Base-by-base conservation (phyloP, 2,797 vertebrate species). In the Tadarida brasiliensis region DNA sequence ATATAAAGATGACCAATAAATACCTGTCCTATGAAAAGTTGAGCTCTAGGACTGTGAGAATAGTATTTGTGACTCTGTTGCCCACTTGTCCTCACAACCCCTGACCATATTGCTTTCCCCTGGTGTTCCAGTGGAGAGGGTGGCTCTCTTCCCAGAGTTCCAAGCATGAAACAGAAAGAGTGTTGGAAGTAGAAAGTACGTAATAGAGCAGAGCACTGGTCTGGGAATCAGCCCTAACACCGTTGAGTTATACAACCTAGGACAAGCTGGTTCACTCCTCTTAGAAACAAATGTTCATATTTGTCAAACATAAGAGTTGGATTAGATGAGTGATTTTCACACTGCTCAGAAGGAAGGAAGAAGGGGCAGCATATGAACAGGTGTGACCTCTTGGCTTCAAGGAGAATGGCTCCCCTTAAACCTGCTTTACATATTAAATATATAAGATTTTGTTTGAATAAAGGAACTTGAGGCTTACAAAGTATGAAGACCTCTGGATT, bases 321-420 rank as follows among this genome's bases (percentile, higher is more conserved):
- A 63, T 57, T 54, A 76, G 47, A 47, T 87, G 44, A 94, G 35
- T 57, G 15, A 92, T 73, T 95, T 85, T 77, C 77, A 95, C 76
- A 68, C 67, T 59, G 54, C 39, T 93, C 59, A 89, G 33, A 82
- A 88, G n/a, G 24, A 84, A 82, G 54, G 30, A 80, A 71, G 56
- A 71, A 67, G 35, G 20, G 28, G 30, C 76, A 74, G 20, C 49
- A 12, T 24, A 59, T 44, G 59, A 80, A 76, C 17, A 71, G 44
- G 24, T 70, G 5, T 3, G 9, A 87, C 39, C 44, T 35, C 44
- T 89, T 39, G 30, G 56, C 30, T 87, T 89, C 39, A 73, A 90
- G 47, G 33, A 90, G 33, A 93, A 44, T 7, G 54, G 30, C 51
- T 77, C 7, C 24, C 57, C 24, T 78, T 65, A 87, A 80, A 59